Percentiles rank a stretch among this genome's conserved stretches.
Conservation (phyloP, 2,888 invertebrate species). For the Clepsis dumicolana region DNA sequence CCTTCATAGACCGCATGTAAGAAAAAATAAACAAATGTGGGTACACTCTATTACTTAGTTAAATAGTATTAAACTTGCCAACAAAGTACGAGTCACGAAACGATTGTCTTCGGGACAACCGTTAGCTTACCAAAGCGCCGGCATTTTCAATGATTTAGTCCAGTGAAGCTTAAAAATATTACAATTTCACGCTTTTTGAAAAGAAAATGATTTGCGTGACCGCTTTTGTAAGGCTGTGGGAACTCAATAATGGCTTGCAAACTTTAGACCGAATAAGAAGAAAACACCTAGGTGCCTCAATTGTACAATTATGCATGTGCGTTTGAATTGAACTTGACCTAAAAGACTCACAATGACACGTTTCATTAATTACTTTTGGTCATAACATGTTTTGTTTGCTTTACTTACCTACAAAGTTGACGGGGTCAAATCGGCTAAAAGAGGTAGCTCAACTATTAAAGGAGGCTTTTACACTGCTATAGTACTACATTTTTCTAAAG, state of each 20-base stretch:
- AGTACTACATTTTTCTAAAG: slow-evolving; percentile 23
- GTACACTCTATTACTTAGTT: slow-evolving; percentile 8
- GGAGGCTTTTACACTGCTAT: slow-evolving; percentile 8
- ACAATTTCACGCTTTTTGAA: slow-evolving; percentile 54
- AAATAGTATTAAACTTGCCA: slow-evolving; percentile 28
- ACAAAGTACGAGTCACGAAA: slow-evolving; percentile 45
- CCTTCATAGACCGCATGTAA: slow-evolving; percentile 25
- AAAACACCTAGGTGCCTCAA: not conserved
- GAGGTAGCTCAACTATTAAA: slow-evolving; percentile 6
- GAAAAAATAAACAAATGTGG: slow-evolving; percentile 33
- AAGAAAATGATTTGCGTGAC: slow-evolving; percentile 53
- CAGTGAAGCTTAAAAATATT: slow-evolving; percentile 49
- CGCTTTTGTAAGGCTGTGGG: slow-evolving; percentile 44
- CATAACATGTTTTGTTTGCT: not conserved
- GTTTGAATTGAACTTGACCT: not conserved
- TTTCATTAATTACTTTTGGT: not conserved
- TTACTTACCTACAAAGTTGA: not conserved
- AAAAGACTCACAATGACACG: not conserved
- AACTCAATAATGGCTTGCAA: slow-evolving; percentile 27
- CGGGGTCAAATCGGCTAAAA: not conserved
- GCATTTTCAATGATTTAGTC: slow-evolving; percentile 50
- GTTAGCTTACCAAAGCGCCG: slow-evolving; percentile 53
- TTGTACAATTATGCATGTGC: not conserved
- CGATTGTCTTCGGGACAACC: slow-evolving; percentile 51
- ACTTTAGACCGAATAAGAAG: slow-evolving; percentile 8